A percentile compares a stretch with the other conserved stretches of the same genome.
These are phyloP conservation scores for Phymastichus coffea DNA, from an alignment of 1,140 invertebrate species.

Conservation along the genomic window DNA sequence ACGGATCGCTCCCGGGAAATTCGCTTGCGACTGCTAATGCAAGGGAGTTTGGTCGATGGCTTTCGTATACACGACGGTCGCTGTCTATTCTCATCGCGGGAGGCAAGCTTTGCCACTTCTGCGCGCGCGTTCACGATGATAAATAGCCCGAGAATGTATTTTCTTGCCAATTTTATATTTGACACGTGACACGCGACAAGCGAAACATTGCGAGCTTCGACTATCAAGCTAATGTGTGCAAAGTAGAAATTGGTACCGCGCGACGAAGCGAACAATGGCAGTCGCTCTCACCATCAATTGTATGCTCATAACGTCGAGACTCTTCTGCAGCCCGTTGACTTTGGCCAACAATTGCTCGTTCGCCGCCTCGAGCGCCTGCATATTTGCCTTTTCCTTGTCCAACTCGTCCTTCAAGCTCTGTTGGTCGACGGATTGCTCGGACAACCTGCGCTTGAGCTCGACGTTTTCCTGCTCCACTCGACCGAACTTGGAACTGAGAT, in stretches of 20 bases:
- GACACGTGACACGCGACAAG: too few species aligned
- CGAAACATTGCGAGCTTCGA: too few species aligned
- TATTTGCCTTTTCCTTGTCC: conserved; percentile 42
- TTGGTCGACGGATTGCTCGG: conserved; percentile 38
- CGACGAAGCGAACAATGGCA: too few species aligned
- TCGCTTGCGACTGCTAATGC: too few species aligned
- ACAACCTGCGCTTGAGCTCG: conserved; percentile 44
- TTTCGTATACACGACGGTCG: too few species aligned
- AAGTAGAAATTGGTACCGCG: too few species aligned
- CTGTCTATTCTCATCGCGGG: too few species aligned
- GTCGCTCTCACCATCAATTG: conserved; percentile 48
- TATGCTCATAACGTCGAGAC: conserved; percentile 46
- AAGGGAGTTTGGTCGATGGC: too few species aligned
- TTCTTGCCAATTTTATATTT: too few species aligned
- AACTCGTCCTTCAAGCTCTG: conserved; percentile 40
- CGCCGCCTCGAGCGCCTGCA: conserved; percentile 37
- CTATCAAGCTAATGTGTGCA: background rate
- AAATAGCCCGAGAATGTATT: too few species aligned
- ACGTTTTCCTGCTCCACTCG: conserved; percentile 46
- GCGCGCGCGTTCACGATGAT: too few species aligned
- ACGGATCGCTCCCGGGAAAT: background rate
- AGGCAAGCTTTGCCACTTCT: too few species aligned
- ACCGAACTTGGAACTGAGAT: conserved; percentile 40
- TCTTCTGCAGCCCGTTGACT: conserved; percentile 47
- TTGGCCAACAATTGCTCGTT: conserved; percentile 48